Base-by-base conservation (phyloP, 2,113 vertebrate genomes). In the Pavo muticus region DNA sequence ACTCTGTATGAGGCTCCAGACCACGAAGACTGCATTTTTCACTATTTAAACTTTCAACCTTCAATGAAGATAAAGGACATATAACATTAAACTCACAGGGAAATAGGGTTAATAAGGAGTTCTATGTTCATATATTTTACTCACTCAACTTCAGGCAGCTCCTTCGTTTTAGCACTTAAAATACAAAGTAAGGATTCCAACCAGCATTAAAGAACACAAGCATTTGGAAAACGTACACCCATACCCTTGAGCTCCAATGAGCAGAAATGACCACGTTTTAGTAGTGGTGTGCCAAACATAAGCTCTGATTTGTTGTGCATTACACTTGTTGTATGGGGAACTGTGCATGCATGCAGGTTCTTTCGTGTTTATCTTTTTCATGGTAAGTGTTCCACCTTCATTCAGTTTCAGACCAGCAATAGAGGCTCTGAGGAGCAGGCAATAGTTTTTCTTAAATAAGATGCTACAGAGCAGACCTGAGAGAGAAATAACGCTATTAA, bases 1-100 rank as follows among this genome's bases (percentile, higher is more conserved):
- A 98, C 35, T 88, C 63, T 40, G 96, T 97, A 32, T 96, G 87
- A 5, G 98, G 98, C 72, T 97, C 93, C 94, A 98, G 95, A 47
- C 60, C 88, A 14, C 91, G 19, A 10, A 98, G 67, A 0, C 23
- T 29, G 3, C 83, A 69, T 24, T 56, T 93, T 65, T 81, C 87
- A 18, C 84, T 65, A 25, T 47, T 74, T 18, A 84, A 48, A 45
- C 20, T 77, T 68, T 84, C 92, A 20, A 97, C 93, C 98, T 98
- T 83, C 44, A 56, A 68, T 3, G 19, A 71, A 72, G 89, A 10
- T 2, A 45, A 30, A 68, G 37, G 15, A n/a, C 2, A 4, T 0
- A 4, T 2, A 8, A 2, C 0, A 0, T 37, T 32, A 24, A 71
- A 20, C 56, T 56, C 45, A 1, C 0, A 0, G 23, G 42, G 75